Conservation (phyloP, 1,140 invertebrate species). For the Platorchestia sp. region DNA sequence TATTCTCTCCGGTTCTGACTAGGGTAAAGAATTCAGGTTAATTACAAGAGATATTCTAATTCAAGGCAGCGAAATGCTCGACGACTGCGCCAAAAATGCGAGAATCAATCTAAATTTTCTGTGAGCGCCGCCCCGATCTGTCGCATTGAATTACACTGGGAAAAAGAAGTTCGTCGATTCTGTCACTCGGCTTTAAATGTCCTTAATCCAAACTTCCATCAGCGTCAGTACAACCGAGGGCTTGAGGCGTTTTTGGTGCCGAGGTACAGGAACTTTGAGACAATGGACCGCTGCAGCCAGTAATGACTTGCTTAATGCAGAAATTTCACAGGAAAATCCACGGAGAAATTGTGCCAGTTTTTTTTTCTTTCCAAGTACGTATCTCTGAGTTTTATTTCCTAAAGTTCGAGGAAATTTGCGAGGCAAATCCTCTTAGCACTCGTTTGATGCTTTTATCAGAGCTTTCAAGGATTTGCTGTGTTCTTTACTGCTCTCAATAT, state of each 20-base stretch:
- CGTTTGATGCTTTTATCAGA: not conserved
- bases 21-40: constrained; percentile 6
- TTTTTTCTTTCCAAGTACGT: not conserved
- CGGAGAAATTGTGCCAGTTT: constrained; percentile 4
- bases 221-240: not conserved
- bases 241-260: constrained; percentile 23
- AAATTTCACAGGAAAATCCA: constrained; percentile 38
- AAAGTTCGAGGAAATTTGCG: not conserved
- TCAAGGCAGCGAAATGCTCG: not conserved
- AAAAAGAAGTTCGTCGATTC: constrained; percentile 49
- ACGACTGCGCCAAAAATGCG: not conserved
- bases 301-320: constrained; percentile 52
- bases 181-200: constrained; percentile 46
- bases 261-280: constrained; percentile 10
- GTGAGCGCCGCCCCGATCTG: not conserved
- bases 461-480: too few relatives aligned
- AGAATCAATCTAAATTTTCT: constrained; percentile 38
- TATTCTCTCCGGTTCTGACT: not conserved
- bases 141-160: constrained; percentile 34
- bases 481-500: too few relatives aligned
- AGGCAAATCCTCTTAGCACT: not conserved
- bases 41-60: constrained; percentile 33
- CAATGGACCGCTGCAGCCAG: constrained; percentile 7
- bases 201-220: constrained; percentile 51
- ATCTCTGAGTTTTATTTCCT: not conserved